Percentiles rank a stretch among this genome's conserved stretches.
Evolutionary conservation across 2,113 vertebrate species (phyloP).

Genomic region (Lucifuga dentata): DNA sequence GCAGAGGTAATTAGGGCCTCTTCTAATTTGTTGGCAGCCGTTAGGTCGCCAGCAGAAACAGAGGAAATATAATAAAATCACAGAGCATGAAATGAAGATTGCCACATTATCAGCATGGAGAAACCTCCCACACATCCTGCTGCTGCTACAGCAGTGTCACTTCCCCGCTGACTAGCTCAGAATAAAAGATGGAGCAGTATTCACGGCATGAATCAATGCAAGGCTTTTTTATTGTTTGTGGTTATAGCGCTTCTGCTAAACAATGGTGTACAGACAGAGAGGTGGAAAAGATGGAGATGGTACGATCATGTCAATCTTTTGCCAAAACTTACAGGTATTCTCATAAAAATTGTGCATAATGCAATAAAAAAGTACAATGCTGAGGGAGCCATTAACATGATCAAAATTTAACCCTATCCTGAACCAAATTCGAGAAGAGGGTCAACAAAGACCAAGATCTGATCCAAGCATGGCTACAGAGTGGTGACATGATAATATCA

Average conservation of each 20-base stretch:
- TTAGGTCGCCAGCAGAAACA: constrained; percentile 25
- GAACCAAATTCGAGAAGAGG: too few species aligned
- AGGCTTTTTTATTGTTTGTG: constrained; percentile 2
- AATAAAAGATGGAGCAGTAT: constrained; percentile 30
- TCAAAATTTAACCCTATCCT: too few species aligned
- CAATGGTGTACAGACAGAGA: too few species aligned
- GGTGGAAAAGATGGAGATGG: constrained; percentile 2
- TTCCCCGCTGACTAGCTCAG: constrained; percentile 21
- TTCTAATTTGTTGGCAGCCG: constrained; percentile 47
- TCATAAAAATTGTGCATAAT: too few species aligned
- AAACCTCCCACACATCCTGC: constrained; percentile 44
- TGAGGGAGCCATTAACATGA: too few species aligned
- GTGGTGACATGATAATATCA: too few species aligned
- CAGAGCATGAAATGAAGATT: constrained; percentile 71
- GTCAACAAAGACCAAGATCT: too few species aligned
- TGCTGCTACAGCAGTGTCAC: constrained; percentile 35
- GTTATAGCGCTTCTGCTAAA: neutral
- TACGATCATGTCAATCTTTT: neutral
- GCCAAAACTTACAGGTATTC: too few species aligned
- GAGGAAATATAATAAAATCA: constrained; percentile 68
- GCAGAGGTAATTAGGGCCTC: constrained; percentile 58
- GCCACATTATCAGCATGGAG: constrained; percentile 58
- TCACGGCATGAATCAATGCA: constrained; percentile 19
- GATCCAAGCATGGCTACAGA: too few species aligned
- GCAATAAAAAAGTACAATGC: too few species aligned